Conservation (phyloP, 2,797 vertebrate species). For the Hyperoplus lanceolatus region DNA sequence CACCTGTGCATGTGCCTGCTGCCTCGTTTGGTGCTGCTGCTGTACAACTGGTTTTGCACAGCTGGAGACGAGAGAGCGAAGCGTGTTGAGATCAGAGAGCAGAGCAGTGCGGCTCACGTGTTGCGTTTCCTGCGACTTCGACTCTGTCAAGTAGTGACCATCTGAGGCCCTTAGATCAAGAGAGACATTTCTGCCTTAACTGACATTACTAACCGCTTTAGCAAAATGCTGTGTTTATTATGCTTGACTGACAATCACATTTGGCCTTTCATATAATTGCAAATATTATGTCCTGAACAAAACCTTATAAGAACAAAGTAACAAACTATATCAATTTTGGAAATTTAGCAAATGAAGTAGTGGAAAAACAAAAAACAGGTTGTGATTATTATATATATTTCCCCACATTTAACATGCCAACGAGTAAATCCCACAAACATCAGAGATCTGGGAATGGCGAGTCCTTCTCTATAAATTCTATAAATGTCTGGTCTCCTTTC, state of each 20-base stretch:
- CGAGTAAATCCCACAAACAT: constrained; percentile 77
- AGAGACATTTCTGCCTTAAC: constrained; percentile 22
- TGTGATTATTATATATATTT: constrained; percentile 69
- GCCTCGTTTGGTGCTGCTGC: constrained; percentile 54
- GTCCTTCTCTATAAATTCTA: constrained; percentile 81
- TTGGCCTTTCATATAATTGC: neutral
- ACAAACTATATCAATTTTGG: constrained; percentile 49
- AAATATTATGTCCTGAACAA: neutral
- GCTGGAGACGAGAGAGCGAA: constrained; percentile 64
- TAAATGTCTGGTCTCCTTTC: constrained; percentile 86
- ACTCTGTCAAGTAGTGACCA: constrained; percentile 68
- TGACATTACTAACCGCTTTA: constrained; percentile 14
- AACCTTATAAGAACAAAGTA: neutral
- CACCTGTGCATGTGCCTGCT: constrained; percentile 66
- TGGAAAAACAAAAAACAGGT: constrained; percentile 57
- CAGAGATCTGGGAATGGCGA: constrained; percentile 74
- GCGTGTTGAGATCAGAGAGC: constrained; percentile 60
- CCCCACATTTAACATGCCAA: constrained; percentile 52
- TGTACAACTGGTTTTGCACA: constrained; percentile 57
- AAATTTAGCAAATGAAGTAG: constrained; percentile 54
- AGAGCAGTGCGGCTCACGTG: constrained; percentile 49
- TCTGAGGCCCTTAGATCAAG: constrained; percentile 50
- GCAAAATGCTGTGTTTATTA: neutral
- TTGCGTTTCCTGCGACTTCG: constrained; percentile 61
- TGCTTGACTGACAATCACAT: neutral